phyloP scores from a whole-genome alignment of 2,888 invertebrate genomes.

The Sericinus montela region DNA sequence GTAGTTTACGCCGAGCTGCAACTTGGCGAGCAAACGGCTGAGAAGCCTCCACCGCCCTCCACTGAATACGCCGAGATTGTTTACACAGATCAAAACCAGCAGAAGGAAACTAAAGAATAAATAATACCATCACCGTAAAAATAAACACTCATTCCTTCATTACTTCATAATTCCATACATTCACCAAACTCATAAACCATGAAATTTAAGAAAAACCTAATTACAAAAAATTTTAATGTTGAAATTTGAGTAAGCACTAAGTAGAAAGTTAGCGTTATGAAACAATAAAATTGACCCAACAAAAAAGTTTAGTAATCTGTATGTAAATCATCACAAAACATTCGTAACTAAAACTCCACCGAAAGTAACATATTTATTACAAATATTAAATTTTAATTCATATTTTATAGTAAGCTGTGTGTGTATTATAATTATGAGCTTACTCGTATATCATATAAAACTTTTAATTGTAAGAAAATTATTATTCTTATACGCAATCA shows the following conservation, averaged over 20 bases:
- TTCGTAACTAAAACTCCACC: slow-evolving; percentile 16
- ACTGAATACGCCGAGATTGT: slow-evolving; percentile 91
- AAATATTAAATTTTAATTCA: slow-evolving; percentile 12
- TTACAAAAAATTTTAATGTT: too few species aligned
- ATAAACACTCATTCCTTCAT: too few species aligned
- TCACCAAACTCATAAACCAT: too few species aligned
- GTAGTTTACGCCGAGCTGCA: slow-evolving; percentile 87
- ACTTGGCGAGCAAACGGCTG: slow-evolving; percentile 62
- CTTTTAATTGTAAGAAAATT: neutral
- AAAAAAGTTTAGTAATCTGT: neutral
- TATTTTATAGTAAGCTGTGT: slow-evolving; percentile 12
- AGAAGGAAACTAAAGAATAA: slow-evolving; percentile 59
- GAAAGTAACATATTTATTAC: slow-evolving; percentile 18
- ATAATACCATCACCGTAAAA: neutral
- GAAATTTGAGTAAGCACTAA: too few species aligned
- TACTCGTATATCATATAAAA: neutral
- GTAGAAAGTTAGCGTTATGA: too few species aligned
- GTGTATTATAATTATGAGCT: slow-evolving; percentile 1
- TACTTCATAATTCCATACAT: too few species aligned
- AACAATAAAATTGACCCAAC: too few species aligned
- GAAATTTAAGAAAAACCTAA: neutral
- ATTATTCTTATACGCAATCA: neutral
- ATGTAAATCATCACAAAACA: slow-evolving; percentile 6
- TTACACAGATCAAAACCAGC: slow-evolving; percentile 80
- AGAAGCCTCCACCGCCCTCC: slow-evolving; percentile 64